phyloP scores from a whole-genome alignment of 2,797 vertebrate species.

The Hylomyscus alleni region DNA sequence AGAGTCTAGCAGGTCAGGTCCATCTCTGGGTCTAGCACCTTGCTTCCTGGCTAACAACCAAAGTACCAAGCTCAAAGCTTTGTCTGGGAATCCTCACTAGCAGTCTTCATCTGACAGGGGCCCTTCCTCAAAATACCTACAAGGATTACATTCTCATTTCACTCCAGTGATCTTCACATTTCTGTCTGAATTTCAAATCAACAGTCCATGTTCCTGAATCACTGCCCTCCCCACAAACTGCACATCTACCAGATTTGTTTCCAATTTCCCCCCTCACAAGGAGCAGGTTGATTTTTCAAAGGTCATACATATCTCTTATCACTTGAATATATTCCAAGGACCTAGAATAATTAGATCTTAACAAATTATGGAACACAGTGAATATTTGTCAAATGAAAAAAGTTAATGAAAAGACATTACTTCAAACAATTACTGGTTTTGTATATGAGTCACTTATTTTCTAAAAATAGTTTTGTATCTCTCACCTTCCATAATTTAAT shows the following conservation, averaged over 20 bases:
- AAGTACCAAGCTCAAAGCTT: background rate
- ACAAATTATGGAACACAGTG: background rate
- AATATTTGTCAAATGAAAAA: background rate
- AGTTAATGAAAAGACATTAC: background rate
- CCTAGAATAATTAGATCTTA: background rate
- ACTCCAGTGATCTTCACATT: background rate
- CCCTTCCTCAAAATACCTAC: background rate
- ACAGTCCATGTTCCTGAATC: accelerated
- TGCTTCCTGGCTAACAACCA: accelerated
- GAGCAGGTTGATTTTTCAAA: background rate
- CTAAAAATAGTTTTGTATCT: background rate
- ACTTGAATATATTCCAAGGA: background rate
- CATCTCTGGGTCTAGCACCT: background rate
- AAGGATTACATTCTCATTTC: background rate
- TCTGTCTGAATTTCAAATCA: background rate
- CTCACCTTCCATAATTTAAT: background rate
- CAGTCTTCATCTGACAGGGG: background rate
- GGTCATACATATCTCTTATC: background rate
- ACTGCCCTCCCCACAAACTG: background rate
- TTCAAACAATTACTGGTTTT: background rate
- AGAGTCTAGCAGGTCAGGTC: background rate
- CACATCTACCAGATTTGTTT: background rate
- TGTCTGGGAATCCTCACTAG: background rate
- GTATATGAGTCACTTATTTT: background rate
- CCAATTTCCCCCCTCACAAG: background rate